These are phyloP conservation scores for Aphelinus certus DNA, from an alignment of 1,140 invertebrate genomes.

Conservation along the genomic window DNA sequence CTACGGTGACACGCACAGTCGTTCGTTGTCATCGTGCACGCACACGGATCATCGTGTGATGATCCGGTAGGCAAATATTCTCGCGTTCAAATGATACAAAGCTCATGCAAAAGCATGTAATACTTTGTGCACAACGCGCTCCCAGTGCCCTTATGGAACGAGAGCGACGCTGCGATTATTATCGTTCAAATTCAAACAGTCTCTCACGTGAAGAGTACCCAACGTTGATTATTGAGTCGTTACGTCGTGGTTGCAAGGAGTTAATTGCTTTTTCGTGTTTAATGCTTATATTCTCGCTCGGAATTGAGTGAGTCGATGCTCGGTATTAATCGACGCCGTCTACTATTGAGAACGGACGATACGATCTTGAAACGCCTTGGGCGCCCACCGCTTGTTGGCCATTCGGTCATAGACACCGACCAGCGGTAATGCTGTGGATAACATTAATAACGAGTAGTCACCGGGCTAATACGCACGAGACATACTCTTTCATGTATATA, in stretches of 20 bases:
- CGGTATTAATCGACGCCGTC: background rate
- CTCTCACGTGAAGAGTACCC: no score
- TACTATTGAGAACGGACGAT: background rate
- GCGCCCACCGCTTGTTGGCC: background rate
- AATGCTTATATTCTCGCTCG: no score
- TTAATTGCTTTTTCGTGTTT: no score
- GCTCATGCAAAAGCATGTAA: constrained; percentile 36
- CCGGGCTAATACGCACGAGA: background rate
- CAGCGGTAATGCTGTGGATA: background rate
- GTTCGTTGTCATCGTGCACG: constrained; percentile 36
- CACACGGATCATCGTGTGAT: no score
- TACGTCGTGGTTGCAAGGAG: no score
- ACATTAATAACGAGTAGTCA: background rate
- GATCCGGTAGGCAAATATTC: constrained; percentile 45
- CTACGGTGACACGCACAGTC: constrained; percentile 78
- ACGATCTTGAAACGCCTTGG: background rate
- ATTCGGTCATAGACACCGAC: background rate
- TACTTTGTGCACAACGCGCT: constrained; percentile 71
- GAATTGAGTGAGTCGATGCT: background rate
- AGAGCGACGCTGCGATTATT: background rate
- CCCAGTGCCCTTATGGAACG: constrained; percentile 35
- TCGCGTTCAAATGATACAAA: constrained; percentile 66
- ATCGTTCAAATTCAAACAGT: background rate
- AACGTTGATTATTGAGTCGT: no score
- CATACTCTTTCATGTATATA: background rate